Conservation (phyloP, 2,888 invertebrate species). For the Rotaria sp. region DNA sequence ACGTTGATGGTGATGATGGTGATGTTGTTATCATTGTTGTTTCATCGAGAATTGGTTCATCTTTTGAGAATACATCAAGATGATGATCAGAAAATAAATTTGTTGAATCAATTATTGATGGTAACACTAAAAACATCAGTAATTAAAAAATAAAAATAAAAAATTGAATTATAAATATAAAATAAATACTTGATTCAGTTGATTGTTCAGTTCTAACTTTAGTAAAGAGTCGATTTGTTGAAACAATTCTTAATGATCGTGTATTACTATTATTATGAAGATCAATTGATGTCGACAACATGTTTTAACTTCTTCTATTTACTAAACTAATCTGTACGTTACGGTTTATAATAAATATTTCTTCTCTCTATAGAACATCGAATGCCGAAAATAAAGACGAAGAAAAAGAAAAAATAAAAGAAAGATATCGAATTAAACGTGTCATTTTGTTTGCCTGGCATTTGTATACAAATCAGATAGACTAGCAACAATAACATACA, state of each 20-base stretch:
- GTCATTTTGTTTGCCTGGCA: background rate
- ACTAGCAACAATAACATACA: background rate
- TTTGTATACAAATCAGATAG: background rate
- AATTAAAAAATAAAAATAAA: background rate
- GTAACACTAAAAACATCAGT: background rate
- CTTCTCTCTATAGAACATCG: background rate
- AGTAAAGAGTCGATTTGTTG: background rate
- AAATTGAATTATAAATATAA: no score
- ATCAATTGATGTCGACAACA: background rate
- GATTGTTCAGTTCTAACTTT: slow-evolving; percentile 14
- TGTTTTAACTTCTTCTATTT: background rate
- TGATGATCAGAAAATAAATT: background rate
- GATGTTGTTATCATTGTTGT: slow-evolving; percentile 18
- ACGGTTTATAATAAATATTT: background rate
- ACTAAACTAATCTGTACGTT: background rate
- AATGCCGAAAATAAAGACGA: background rate
- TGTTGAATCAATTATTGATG: background rate
- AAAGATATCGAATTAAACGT: background rate
- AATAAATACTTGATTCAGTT: background rate
- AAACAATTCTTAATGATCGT: slow-evolving; percentile 12
- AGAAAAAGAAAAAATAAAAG: no score
- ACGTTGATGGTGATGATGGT: background rate
- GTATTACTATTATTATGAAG: background rate
- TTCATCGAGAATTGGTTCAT: background rate
- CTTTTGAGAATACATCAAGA: background rate